Conservation (phyloP, 2,113 vertebrate species). For the Rhinoderma darwinii region DNA sequence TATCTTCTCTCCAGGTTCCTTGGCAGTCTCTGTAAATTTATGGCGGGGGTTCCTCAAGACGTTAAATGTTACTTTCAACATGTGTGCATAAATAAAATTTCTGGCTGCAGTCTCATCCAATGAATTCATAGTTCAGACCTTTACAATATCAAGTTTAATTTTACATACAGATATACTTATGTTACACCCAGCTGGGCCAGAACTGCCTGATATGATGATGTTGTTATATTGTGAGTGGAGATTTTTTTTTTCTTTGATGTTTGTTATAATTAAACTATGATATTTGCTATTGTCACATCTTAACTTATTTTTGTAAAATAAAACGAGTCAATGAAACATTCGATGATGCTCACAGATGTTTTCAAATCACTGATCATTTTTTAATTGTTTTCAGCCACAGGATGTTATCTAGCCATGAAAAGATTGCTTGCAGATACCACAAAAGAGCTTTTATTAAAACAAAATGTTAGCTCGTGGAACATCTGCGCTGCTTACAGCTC, state of each 20-base stretch:
- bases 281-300: not conserved
- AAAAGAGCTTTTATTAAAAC: slow-evolving; percentile 26
- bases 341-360: slow-evolving; percentile 28
- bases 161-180: no score
- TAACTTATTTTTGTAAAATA: not conserved
- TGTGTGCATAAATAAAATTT: no score
- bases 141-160: no score
- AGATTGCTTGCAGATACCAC: slow-evolving; percentile 34
- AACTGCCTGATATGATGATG: no score
- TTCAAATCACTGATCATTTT: slow-evolving; percentile 41
- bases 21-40: no score
- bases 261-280: not conserved
- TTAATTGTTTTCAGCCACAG: slow-evolving; percentile 26
- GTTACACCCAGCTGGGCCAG: no score
- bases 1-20: no score
- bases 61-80: no score
- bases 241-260: not conserved
- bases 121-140: no score
- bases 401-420: slow-evolving; percentile 34
- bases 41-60: no score
- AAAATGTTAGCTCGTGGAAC: slow-evolving; percentile 47
- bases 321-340: not conserved
- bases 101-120: no score
- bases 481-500: slow-evolving; percentile 44
- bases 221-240: no score